Base-by-base conservation (phyloP, 2,797 vertebrate genomes). In the Falco peregrinus region DNA sequence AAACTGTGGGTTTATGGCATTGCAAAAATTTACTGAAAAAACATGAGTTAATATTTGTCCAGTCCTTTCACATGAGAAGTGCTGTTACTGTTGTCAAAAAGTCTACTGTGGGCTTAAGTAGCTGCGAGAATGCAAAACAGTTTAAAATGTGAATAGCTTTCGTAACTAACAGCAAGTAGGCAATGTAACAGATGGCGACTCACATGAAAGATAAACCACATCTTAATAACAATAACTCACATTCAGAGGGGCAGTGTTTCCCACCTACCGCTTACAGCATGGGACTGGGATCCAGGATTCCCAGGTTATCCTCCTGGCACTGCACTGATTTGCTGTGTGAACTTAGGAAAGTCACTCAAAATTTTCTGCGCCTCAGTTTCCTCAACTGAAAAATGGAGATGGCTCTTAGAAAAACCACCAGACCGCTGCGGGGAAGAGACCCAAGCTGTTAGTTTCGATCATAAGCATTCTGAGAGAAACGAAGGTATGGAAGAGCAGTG, bases 1-100 rank as follows among this genome's bases (percentile, higher is more conserved):
- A 78, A 96, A 92, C 90, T 90, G 78, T 94, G 95, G 96, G 92
- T 92, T 95, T 93, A 89, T 87, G 93, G 95, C 91, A 97, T 96
- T 4, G 11, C 93, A 97, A 97, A 93, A 97, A 97, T 97, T 96
- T 95, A 95, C 93, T 69, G 92, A 93, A 94, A 95, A 96, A 95
- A 92, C 74, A 84, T 6, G 74, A 95, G 75, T 96, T 97, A 94
- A 82, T 94, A 95, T 96, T 97, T 96, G 93, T 96, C 94, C 95
- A 92, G 94, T 89, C 87, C 79, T 93, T 96, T 92, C 87, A 90
- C 61, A 89, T 87, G 87, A 96, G 65, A 96, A 96, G 76, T 1
- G 25, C 91, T 87, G 84, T 71, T 92, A 71, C 93, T 85, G 82
- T 95, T 97, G 94, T 96, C 93, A 96, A 94, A 96, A 96, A 91